A percentile compares a stretch with the other conserved stretches of the same genome.
Evolutionary conservation across 2,888 invertebrate genomes (phyloP).

Genomic region (Acleris laterana): DNA sequence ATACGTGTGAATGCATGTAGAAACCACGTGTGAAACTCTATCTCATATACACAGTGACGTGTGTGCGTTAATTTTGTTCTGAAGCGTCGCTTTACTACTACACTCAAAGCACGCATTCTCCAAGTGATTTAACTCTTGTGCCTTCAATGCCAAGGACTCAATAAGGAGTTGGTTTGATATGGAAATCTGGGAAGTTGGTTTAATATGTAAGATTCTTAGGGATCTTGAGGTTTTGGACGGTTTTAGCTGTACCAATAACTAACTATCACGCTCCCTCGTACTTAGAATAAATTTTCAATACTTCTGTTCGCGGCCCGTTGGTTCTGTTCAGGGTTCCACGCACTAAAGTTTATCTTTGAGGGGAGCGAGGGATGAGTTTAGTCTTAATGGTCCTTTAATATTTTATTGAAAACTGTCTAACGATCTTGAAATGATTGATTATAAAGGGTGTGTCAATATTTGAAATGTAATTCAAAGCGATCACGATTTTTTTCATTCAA

Average conservation of each 20-base stretch:
- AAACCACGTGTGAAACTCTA: no score
- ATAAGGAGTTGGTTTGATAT: no score
- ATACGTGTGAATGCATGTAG: no score
- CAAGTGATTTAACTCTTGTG: no score
- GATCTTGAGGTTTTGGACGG: slow-evolving; percentile 46
- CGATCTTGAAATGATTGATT: slow-evolving; percentile 61
- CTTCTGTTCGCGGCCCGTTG: slow-evolving; percentile 71
- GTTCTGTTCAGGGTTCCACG: slow-evolving; percentile 72
- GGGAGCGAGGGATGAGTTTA: slow-evolving; percentile 46
- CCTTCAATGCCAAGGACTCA: no score
- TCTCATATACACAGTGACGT: no score
- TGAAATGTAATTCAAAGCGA: slow-evolving; percentile 3
- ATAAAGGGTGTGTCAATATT: slow-evolving; percentile 42
- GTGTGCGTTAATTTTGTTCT: no score
- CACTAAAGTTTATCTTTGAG: slow-evolving; percentile 52
- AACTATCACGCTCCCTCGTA: slow-evolving; percentile 74
- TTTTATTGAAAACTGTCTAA: slow-evolving; percentile 56
- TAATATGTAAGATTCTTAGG: slow-evolving; percentile 11
- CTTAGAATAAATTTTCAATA: slow-evolving; percentile 83
- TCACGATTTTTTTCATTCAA: no score
- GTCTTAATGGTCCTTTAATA: slow-evolving; percentile 76
- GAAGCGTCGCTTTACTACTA: no score
- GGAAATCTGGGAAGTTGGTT: no score
- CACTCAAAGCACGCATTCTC: no score
- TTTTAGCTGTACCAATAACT: slow-evolving; percentile 69